These are phyloP conservation scores for Poecilia gillii DNA, from an alignment of 2,797 vertebrate genomes.

Conservation along the genomic window DNA sequence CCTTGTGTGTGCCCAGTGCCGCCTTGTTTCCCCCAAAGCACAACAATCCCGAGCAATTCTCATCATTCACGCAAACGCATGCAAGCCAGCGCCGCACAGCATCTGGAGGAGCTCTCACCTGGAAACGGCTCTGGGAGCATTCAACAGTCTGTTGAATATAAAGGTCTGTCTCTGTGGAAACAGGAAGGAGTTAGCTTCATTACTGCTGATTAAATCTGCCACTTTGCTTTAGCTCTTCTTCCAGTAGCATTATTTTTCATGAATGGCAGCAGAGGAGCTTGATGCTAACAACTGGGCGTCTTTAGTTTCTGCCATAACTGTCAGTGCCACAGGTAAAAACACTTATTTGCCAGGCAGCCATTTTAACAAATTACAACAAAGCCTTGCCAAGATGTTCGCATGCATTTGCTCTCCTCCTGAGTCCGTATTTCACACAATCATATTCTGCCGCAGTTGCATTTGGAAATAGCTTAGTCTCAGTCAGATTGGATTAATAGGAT, in stretches of 20 bases:
- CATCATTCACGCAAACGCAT: conserved; percentile 6
- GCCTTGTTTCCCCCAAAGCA: background rate
- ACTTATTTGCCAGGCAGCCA: background rate
- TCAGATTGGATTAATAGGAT: background rate
- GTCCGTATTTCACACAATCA: background rate
- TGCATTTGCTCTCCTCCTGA: background rate
- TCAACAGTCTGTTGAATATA: conserved; percentile 46
- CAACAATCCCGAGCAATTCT: conserved; percentile 8
- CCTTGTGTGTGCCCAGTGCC: background rate
- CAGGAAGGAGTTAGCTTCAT: conserved; percentile 69
- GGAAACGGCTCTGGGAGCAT: conserved; percentile 47
- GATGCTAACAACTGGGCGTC: conserved; percentile 4
- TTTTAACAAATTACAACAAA: background rate
- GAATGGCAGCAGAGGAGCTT: conserved; percentile 32
- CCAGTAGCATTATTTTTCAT: conserved; percentile 44
- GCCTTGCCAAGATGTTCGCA: background rate
- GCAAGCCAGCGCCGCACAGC: background rate
- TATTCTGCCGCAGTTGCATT: background rate
- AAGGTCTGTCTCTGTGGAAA: conserved; percentile 60
- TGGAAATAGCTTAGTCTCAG: background rate
- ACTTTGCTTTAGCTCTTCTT: conserved; percentile 64
- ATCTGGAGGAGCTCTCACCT: conserved; percentile 36
- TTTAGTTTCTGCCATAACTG: conserved; percentile 19
- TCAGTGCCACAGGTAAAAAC: background rate
- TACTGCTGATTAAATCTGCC: conserved; percentile 69